Base-by-base conservation (phyloP, 2,888 invertebrate species). In the Tribolium freemani region DNA sequence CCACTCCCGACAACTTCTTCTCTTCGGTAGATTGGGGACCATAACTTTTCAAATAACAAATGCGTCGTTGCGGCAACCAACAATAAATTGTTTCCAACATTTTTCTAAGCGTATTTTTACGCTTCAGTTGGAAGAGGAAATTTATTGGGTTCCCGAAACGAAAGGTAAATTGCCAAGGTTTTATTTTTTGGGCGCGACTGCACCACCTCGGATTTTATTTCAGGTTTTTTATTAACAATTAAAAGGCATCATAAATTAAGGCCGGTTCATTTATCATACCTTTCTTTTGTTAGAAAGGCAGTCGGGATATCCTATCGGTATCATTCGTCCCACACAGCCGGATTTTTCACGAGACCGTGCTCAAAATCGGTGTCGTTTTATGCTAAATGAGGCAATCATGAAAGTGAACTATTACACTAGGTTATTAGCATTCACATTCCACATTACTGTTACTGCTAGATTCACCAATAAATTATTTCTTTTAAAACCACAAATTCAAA, bases 11-110 rank as follows among this genome's bases (percentile, higher is more conserved):
- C 60, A 71, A 71, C 71, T 71, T 61, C 60, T 71, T 67, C 60
- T 67, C 50, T 11, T 60, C 60, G 44, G 71, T 67, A 67, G 67
- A 71, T 71, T 67, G 71, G 67, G 54, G 60, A 53, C 66, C 67
- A 60, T 71, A 71, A 71, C 66, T 60, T 71, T 67, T 66, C 51
- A 66, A 71, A 71, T 71, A 71, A 71, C 71, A 71, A 71, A 71
- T 71, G 71, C 60, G 71, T 67, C 66, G 71, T 67, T 71, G 71
- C 56, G 71, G 67, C 66, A 38, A 71, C 66, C 45, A 60, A 71
- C 66, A 67, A 71, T 71, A 71, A 71, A 71, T 71, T 71, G 66
- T 67, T 71, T 66, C 53, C 66, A 60, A 60, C 67, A 66, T 70
- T 70, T 66, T 67, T 60, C 71, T 66, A 67, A 67, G 58, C 66